Conservation (phyloP, 2,113 vertebrate genomes). For the Clinocottus analis region DNA sequence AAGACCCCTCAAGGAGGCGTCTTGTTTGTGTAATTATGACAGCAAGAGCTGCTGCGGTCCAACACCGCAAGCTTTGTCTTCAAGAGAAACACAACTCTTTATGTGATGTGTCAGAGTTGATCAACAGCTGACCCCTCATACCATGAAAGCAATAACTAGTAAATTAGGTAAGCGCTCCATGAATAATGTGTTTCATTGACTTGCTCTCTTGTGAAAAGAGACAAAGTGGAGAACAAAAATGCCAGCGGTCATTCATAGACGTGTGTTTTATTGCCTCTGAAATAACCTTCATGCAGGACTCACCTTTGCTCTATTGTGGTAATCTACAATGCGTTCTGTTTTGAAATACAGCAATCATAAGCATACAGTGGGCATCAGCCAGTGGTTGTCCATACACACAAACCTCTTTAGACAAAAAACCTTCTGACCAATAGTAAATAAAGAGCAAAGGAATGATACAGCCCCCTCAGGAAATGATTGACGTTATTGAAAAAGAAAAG, state of each 20-base stretch:
- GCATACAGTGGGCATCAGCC: not conserved
- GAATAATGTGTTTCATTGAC: slow-evolving; percentile 81
- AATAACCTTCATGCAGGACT: slow-evolving; percentile 55
- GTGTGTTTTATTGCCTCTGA: slow-evolving; percentile 65
- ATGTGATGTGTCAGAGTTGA: slow-evolving; percentile 70
- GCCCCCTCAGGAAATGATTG: slow-evolving; percentile 17
- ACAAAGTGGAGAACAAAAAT: slow-evolving; percentile 52
- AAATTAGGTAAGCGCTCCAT: slow-evolving; percentile 60
- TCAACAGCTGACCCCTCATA: slow-evolving; percentile 62
- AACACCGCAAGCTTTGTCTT: slow-evolving; percentile 21
- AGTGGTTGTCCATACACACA: not conserved
- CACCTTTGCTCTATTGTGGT: slow-evolving; percentile 24
- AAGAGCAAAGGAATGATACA: slow-evolving; percentile 25
- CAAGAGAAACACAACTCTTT: slow-evolving; percentile 16
- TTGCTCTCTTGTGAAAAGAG: slow-evolving; percentile 68
- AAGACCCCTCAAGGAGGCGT: not conserved
- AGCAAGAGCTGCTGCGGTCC: not conserved
- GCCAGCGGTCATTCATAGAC: slow-evolving; percentile 55
- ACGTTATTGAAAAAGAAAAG: slow-evolving; percentile 30
- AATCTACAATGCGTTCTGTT: slow-evolving; percentile 11
- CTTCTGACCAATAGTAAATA: slow-evolving; percentile 8
- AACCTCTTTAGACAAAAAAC: not conserved
- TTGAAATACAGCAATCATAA: not conserved
- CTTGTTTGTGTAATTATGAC: not conserved
- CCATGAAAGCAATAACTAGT: slow-evolving; percentile 77